These are phyloP conservation scores for Heliconius himera DNA, from an alignment of 1,140 invertebrate species.

Conservation along the genomic window DNA sequence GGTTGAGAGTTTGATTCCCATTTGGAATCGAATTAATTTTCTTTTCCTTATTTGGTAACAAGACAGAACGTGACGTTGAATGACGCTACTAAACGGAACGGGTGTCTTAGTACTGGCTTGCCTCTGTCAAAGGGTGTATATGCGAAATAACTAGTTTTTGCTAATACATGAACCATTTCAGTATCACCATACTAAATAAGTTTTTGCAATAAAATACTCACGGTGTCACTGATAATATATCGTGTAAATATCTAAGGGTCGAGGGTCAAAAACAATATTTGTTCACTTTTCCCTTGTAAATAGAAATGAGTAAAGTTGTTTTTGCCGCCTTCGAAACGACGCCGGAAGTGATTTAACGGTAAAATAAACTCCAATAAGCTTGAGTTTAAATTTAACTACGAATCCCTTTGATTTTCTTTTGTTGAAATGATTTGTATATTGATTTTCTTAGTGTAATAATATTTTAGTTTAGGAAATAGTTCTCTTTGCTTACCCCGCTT, in stretches of 20 bases:
- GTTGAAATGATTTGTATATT: neutral
- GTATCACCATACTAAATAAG: neutral
- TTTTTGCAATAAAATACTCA: slow-evolving; percentile 14
- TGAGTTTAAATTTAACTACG: neutral
- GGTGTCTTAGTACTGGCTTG: too few species aligned
- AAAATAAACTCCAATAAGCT: neutral
- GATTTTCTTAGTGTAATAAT: neutral
- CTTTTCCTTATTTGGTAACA: too few species aligned
- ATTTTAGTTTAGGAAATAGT: neutral
- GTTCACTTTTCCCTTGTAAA: slow-evolving; percentile 27
- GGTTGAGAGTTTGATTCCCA: too few species aligned
- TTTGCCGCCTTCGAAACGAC: slow-evolving; percentile 19
- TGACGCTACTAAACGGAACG: too few species aligned
- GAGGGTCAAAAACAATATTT: slow-evolving; percentile 20
- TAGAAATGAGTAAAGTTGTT: slow-evolving; percentile 32
- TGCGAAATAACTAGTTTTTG: neutral
- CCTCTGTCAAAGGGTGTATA: too few species aligned
- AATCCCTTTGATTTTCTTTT: neutral
- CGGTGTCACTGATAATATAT: slow-evolving; percentile 29
- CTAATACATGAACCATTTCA: neutral
- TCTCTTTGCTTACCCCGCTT: too few species aligned
- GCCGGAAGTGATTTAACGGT: slow-evolving; percentile 26
- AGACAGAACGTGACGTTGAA: too few species aligned
- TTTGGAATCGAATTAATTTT: too few species aligned
- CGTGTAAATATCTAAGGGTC: slow-evolving; percentile 14